Conservation (phyloP, 1,140 invertebrate species). For the Belonocnema kinseyi region DNA sequence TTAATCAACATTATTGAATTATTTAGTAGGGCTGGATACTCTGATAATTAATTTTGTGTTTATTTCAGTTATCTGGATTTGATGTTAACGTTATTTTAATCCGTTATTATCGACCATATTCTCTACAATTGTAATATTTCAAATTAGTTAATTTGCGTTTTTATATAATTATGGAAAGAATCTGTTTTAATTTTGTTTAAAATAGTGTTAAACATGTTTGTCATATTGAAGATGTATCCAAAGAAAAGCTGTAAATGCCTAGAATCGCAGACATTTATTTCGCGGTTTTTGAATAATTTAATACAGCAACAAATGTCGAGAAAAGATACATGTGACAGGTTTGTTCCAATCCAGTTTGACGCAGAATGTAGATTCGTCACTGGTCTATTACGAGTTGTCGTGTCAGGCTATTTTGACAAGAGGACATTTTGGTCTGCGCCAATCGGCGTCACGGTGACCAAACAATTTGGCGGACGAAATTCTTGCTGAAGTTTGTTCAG, state of each 20-base stretch:
- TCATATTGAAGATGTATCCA: not conserved
- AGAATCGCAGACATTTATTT: slow-evolving; percentile 1
- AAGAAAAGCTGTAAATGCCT: not conserved
- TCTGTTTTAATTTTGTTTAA: no score
- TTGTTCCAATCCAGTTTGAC: not conserved
- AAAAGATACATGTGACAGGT: not conserved
- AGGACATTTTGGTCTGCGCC: slow-evolving; percentile 47
- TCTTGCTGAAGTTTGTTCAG: slow-evolving; percentile 38
- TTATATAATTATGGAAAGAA: no score
- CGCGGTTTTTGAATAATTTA: not conserved
- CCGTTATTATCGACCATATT: no score
- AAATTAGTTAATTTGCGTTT: no score
- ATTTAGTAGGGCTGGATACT: no score
- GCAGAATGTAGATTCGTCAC: slow-evolving; percentile 35
- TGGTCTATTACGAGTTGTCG: slow-evolving; percentile 33
- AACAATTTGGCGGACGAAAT: slow-evolving; percentile 54
- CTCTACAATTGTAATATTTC: no score
- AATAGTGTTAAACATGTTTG: no score
- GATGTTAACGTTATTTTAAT: no score
- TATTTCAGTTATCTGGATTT: no score
- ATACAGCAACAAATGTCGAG: slow-evolving; percentile 13
- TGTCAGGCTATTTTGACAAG: slow-evolving; percentile 49
- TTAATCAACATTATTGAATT: no score
- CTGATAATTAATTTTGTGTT: no score
- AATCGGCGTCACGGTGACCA: slow-evolving; percentile 52